Conservation (phyloP, 1,140 invertebrate species). For the Apis cerana region DNA sequence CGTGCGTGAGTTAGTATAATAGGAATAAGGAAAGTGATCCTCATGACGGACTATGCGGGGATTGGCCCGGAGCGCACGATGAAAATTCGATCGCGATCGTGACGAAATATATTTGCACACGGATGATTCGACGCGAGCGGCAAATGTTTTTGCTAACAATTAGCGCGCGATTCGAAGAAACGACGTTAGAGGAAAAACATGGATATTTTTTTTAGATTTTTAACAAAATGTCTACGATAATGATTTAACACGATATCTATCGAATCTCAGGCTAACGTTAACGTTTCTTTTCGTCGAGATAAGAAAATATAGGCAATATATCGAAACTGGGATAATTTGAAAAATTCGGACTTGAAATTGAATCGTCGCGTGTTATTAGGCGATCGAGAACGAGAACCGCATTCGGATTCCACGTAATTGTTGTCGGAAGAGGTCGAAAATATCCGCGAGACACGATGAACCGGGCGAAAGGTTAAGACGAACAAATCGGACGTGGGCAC, state of each 20-base stretch:
- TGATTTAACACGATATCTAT: not conserved
- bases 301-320: not conserved
- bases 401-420: not conserved
- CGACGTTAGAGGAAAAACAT: not conserved
- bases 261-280: not conserved
- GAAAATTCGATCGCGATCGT: not conserved
- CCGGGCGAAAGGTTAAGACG: constrained; percentile 42
- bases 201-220: not conserved
- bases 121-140: not conserved
- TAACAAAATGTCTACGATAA: not conserved
- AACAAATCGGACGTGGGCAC: constrained; percentile 32
- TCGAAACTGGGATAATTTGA: not conserved
- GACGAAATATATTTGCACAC: constrained; percentile 5
- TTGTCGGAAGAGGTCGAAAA: constrained; percentile 40
- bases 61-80: not conserved
- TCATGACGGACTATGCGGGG: constrained; percentile 44
- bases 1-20: constrained; percentile 66
- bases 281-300: not conserved
- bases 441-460: constrained; percentile 35
- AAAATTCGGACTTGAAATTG: not conserved
- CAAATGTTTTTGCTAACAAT: constrained; percentile 5
- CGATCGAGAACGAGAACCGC: not conserved
- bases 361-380: fast-evolving
- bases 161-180: not conserved
- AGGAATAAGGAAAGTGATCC: constrained; percentile 77